These are phyloP conservation scores for Opisthograptis luteolata DNA, from an alignment of 2,888 invertebrate species.

Conservation along the genomic window DNA sequence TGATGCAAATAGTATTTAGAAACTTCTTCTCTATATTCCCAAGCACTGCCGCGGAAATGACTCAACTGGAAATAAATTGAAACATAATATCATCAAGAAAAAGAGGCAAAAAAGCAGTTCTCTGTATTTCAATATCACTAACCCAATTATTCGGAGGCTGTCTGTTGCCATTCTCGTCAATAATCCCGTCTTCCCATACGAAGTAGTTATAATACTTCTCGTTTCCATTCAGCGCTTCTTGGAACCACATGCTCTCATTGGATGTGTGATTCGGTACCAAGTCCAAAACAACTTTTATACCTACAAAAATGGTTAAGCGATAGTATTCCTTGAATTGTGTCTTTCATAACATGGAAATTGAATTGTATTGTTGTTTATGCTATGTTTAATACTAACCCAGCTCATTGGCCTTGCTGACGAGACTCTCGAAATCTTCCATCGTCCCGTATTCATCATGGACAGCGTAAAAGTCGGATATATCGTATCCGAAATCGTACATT, in stretches of 20 bases:
- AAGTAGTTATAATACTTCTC: constrained; percentile 89
- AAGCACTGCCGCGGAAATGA: constrained; percentile 88
- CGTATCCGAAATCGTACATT: constrained; percentile 92
- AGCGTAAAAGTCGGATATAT: constrained; percentile 88
- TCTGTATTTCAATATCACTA: constrained; percentile 39
- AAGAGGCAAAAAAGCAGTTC: not conserved
- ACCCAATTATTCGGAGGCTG: constrained; percentile 91
- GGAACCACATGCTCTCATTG: constrained; percentile 93
- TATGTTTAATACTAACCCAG: constrained; percentile 57
- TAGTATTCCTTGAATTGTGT: constrained; percentile 3
- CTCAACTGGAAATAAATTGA: constrained; percentile 57
- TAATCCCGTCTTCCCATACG: constrained; percentile 87
- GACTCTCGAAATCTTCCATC: constrained; percentile 87
- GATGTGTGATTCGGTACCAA: constrained; percentile 91
- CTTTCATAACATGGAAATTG: not conserved
- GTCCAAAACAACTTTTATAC: constrained; percentile 85
- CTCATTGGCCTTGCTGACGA: constrained; percentile 78
- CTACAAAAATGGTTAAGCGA: constrained; percentile 46
- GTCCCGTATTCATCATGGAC: constrained; percentile 89
- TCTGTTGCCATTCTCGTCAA: constrained; percentile 69
- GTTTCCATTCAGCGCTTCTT: constrained; percentile 85
- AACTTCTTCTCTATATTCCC: constrained; percentile 87
- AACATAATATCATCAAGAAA: not conserved
- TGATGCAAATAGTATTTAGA: constrained; percentile 90
- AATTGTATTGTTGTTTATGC: not conserved